Evolutionary conservation across 2,797 vertebrate species (phyloP).

Genomic region (Pangasius djambal): DNA sequence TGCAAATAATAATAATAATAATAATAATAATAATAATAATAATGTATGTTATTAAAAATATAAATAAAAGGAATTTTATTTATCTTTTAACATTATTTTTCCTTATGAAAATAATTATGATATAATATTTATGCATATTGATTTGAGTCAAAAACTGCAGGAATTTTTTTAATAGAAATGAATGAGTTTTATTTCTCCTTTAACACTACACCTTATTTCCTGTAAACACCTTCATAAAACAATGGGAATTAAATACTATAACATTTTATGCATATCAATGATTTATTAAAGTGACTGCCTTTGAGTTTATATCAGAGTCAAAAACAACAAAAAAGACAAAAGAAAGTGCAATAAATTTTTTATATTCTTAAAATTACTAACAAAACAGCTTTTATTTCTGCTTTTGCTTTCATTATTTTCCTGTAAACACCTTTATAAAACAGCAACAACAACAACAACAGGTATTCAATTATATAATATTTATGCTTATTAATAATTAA

Average conservation of each 20-base stretch:
- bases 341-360: not conserved
- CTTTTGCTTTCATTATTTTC: not conserved
- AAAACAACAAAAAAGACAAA: not conserved
- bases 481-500: not conserved
- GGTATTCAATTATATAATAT: not conserved
- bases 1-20: not conserved
- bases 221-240: not conserved
- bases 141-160: not conserved
- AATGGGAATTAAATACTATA: not conserved
- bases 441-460: not conserved
- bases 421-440: not conserved
- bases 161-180: not conserved
- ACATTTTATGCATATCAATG: not conserved
- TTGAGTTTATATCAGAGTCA: not conserved
- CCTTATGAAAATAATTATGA: not conserved
- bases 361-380: not conserved
- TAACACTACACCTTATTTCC: too few species aligned
- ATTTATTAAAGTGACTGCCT: not conserved
- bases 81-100: not conserved
- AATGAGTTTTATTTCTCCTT: not conserved
- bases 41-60: not conserved
- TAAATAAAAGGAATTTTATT: not conserved
- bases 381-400: not conserved
- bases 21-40: not conserved
- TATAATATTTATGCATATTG: not conserved